phyloP scores from a whole-genome alignment of 37 sponge, comb jelly and placozoan genomes.

The Beroe forskalii region DNA sequence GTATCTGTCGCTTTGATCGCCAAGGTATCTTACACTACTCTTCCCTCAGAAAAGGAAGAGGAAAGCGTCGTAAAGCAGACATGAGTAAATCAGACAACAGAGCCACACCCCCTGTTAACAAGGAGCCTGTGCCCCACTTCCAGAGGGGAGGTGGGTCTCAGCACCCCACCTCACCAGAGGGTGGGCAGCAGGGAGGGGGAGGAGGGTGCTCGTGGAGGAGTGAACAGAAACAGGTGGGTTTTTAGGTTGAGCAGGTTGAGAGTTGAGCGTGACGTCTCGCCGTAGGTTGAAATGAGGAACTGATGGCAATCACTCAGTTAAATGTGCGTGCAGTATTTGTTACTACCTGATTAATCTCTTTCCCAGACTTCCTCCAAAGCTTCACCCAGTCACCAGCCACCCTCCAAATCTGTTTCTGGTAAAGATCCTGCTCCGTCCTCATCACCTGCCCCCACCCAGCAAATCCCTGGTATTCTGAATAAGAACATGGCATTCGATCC shows the following conservation, averaged over 20 bases:
- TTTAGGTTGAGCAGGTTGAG: too few relatives aligned
- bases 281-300: too few relatives aligned
- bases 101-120: neutral
- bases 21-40: too few relatives aligned
- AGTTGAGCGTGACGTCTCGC: too few relatives aligned
- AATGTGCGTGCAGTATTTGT: too few relatives aligned
- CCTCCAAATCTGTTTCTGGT: neutral
- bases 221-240: neutral
- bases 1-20: too few relatives aligned
- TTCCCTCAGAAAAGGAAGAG: conserved; percentile 28
- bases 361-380: neutral
- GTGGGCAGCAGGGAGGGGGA: too few relatives aligned
- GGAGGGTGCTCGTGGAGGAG: neutral
- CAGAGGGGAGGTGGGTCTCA: neutral
- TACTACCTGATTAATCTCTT: too few relatives aligned
- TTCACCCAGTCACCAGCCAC: neutral
- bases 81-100: neutral
- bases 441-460: neutral
- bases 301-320: too few relatives aligned
- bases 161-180: neutral
- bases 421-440: neutral
- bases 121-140: too few relatives aligned
- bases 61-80: conserved; percentile 11
- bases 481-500: conserved; percentile 38
- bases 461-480: neutral